These are phyloP conservation scores for Yasuhikotakia modesta DNA, from an alignment of 2,797 vertebrate genomes.

Conservation along the genomic window DNA sequence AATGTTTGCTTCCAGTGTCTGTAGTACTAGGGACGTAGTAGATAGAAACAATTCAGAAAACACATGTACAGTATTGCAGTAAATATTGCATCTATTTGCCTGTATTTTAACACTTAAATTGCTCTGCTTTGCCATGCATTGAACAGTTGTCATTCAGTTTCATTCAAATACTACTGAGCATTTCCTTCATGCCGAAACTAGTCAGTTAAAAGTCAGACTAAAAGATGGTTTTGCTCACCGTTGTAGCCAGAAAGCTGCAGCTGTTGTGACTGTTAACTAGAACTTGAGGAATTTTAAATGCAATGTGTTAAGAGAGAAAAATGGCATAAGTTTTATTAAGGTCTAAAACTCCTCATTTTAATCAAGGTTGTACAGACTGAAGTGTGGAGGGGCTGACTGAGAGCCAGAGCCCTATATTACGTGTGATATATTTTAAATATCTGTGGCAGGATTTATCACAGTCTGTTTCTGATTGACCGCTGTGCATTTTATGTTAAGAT, in stretches of 20 bases:
- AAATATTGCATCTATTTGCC: slow-evolving; percentile 49
- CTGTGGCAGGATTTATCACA: slow-evolving; percentile 8
- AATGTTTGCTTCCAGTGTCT: slow-evolving; percentile 63
- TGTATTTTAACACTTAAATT: slow-evolving; percentile 51
- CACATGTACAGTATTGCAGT: slow-evolving; percentile 57
- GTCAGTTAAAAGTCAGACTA: neutral
- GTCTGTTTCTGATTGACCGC: slow-evolving; percentile 7
- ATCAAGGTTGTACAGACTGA: neutral
- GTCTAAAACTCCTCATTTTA: neutral
- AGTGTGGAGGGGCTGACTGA: slow-evolving; percentile 11
- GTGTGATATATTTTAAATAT: slow-evolving; percentile 20
- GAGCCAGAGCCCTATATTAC: slow-evolving; percentile 8
- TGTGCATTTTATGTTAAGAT: slow-evolving; percentile 11
- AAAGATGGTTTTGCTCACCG: neutral
- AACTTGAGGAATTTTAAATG: neutral
- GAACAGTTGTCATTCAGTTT: slow-evolving; percentile 36
- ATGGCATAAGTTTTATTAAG: slow-evolving; percentile 13
- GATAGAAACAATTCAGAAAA: slow-evolving; percentile 61
- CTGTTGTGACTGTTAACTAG: neutral
- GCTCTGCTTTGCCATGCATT: slow-evolving; percentile 47
- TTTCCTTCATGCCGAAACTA: slow-evolving; percentile 5
- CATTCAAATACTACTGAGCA: slow-evolving; percentile 75
- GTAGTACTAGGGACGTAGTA: slow-evolving; percentile 43
- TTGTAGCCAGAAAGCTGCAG: neutral
- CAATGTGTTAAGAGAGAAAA: neutral